Base-by-base conservation (phyloP, 2,888 invertebrate genomes). In the Brachypterus glaber region DNA sequence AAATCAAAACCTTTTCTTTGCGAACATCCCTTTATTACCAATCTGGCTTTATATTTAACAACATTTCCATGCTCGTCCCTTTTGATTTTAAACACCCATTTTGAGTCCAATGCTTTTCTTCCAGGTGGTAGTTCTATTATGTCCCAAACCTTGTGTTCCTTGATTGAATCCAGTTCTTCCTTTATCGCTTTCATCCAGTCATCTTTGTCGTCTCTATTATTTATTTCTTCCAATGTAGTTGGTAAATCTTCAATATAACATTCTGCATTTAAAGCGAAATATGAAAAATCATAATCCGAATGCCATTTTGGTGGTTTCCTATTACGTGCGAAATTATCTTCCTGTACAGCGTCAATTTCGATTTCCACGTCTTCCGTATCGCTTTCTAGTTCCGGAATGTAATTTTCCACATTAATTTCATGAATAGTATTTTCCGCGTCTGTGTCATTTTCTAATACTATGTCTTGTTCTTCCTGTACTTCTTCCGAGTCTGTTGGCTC, bases 11-110 rank as follows among this genome's bases (percentile, higher is more conserved):
- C 32, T 32, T 32, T 5, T 40, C 30, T 32, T 41, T 54, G 53
- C 5, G 44, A 16, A 35, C 47, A 54, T 8, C 52, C 52, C 35
- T 49, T 52, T 8, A 46, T 32, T 3, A 53, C 54, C 5, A 54
- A 35, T 30, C 53, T 44, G 1, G 54, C 52, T 37, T 56, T 54
- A 18, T 49, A 47, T 17, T 35, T 44, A 11, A 24, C 13, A 12
- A 47, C 31, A 33, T 37, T 45, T 31, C 39, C 48, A 36, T 37
- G 30, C 27, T 18, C 24, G 41, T 46, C 39, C 35, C 14, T 12
- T 41, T 54, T 51, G 11, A 43, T 17, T 39, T 40, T 45, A 32
- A 51, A 50, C 3, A 52, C 30, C 48, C 52, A 52, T 30, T 41
- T 48, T 24, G 15, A 35, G 17, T 39, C 37, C 9, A 53, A 41